Evolutionary conservation across 2,113 vertebrate genomes (phyloP), one percentile per base, ranked within the genome.

Genomic region (Silurus asotus): DNA sequence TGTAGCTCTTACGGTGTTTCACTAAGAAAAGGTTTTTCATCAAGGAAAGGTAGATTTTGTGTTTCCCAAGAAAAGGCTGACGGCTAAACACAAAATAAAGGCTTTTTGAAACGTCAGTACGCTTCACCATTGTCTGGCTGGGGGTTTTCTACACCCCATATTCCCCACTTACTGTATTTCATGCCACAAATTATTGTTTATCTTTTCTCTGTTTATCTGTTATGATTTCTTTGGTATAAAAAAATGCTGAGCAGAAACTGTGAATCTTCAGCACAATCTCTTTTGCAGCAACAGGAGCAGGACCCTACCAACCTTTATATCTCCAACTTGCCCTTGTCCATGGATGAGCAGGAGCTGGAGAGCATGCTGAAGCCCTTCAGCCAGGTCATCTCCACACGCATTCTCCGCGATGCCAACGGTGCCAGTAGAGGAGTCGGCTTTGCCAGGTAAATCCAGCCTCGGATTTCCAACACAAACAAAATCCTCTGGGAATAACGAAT

Each of bases 301-400:
- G 97, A 98, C 92, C 97, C 97, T 86, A 98, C 97, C 90, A 98
- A 98, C 92, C 89, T 98, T 77, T 98, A 98, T 93, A 97, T 98
- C 92, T 98, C 97, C 85, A 98, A 98, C 92, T 93, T 98, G 90
- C 97, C 97, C 0, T 89, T 96, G 84, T 96, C 95, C 37, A 96
- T 98, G 96, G 97, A 98, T 0, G 97, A 98, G 91, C 96, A 97
- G 86, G 97, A 97, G 91, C 93, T 98, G 92, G 97, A 98, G 92
- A 96, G 93, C 75, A 96, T 98, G 96, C 94, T 98, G 90, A 97
- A 97, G 90, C 96, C 97, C 72, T 98, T 98, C 83, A 97, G 97
- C 80, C 97, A 98, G 90, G 97, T 97, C 72, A 96, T 98, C 91
- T 98, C 96, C 82, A 98, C 97, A 9, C 95, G 97, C 61, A 97